Evolutionary conservation across 2,797 vertebrate species (phyloP).

Genomic region (Parotocinclus haroldoi): DNA sequence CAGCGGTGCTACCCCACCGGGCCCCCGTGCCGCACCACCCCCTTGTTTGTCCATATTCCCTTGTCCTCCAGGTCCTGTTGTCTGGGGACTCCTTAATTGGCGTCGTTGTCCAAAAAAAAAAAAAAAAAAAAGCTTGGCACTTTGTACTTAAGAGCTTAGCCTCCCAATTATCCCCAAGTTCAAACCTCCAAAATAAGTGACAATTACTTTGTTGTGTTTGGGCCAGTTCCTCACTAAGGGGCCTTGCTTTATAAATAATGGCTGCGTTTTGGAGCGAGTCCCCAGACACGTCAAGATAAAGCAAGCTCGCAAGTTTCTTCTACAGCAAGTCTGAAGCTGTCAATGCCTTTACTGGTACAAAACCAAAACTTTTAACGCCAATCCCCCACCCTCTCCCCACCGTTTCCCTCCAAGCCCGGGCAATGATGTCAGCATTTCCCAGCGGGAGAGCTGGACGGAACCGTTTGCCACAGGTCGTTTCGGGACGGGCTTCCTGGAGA

Average conservation of each 20-base stretch:
- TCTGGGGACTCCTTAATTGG: constrained; percentile 34
- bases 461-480: constrained; percentile 42
- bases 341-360: constrained; percentile 11
- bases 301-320: constrained; percentile 4
- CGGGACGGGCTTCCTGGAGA: constrained; percentile 1
- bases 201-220: constrained; percentile 43
- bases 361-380: constrained; percentile 61
- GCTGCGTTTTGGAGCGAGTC: constrained; percentile 51
- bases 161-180: constrained; percentile 37
- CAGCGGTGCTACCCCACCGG: no score
- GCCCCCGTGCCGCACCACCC: background rate
- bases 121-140: constrained; percentile 38
- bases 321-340: background rate
- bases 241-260: constrained; percentile 47
- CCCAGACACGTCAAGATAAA: constrained; percentile 37
- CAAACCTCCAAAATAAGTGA: constrained; percentile 43
- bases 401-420: constrained; percentile 56
- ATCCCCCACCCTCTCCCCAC: no score
- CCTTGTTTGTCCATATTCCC: constrained; percentile 1
- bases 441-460: constrained; percentile 57
- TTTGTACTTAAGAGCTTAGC: constrained; percentile 24
- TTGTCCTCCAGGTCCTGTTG: background rate
- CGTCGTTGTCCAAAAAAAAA: constrained; percentile 26
- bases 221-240: constrained; percentile 44
- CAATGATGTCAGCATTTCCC: constrained; percentile 73